Evolutionary conservation across 2,113 vertebrate genomes (phyloP).

Genomic region (Galemys pyrenaicus): DNA sequence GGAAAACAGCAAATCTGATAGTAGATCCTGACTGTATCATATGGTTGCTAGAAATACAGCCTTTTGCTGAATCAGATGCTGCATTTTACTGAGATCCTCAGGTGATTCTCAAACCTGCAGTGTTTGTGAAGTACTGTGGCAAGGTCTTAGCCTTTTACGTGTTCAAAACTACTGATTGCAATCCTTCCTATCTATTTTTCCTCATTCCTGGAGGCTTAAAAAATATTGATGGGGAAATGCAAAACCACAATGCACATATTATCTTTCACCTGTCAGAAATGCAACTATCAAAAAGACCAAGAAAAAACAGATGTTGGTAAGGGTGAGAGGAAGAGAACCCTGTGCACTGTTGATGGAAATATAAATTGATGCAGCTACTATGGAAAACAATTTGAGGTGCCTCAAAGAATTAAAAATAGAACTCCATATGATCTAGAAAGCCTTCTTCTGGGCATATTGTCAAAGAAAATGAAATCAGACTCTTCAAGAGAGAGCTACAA

Average conservation of each 20-base stretch:
- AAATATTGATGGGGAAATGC: background rate
- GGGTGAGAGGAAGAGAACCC: background rate
- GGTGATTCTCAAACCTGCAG: background rate
- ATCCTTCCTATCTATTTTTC: background rate
- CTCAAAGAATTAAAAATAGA: background rate
- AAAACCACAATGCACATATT: background rate
- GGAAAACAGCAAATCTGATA: background rate
- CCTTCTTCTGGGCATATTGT: background rate
- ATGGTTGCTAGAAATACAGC: background rate
- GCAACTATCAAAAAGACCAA: background rate
- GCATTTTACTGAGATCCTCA: background rate
- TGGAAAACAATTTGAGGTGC: background rate
- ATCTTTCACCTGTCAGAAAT: background rate
- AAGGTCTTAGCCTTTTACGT: background rate
- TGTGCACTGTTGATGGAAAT: background rate
- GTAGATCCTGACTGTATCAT: rapidly evolving
- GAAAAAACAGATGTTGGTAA: background rate
- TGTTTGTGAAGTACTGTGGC: background rate
- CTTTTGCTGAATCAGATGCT: background rate
- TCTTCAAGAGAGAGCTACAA: too few relatives aligned
- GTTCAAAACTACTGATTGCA: background rate
- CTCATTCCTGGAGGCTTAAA: background rate
- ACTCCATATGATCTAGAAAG: background rate
- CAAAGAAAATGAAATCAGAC: background rate
- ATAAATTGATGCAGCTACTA: background rate